A percentile compares a stretch with the other conserved stretches of the same genome.
Conservation (phyloP, 2,888 invertebrate genomes). For the Chromoteleia sp. region DNA sequence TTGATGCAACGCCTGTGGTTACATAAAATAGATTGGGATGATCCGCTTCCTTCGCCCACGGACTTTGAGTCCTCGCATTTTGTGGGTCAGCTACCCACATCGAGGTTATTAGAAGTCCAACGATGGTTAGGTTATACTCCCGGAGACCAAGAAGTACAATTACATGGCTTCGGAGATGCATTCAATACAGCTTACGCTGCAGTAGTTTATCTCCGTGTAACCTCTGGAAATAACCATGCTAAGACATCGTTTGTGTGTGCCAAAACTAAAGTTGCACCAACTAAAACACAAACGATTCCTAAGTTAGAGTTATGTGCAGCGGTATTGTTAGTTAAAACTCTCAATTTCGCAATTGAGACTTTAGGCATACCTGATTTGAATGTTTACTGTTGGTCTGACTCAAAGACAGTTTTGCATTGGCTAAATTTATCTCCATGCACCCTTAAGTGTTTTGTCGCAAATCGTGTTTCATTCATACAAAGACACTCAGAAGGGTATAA, state of each 20-base stretch:
- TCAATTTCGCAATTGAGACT: neutral
- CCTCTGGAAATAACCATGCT: too few species aligned
- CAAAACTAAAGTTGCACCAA: constrained; percentile 54
- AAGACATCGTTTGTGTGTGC: constrained; percentile 33
- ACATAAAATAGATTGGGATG: constrained; percentile 33
- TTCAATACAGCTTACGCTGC: constrained; percentile 36
- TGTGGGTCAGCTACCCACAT: too few species aligned
- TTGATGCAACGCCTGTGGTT: constrained; percentile 28
- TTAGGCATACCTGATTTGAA: neutral
- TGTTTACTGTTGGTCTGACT: constrained; percentile 18
- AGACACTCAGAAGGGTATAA: neutral
- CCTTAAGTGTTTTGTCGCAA: constrained; percentile 63
- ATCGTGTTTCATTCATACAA: constrained; percentile 14
- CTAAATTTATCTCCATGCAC: constrained; percentile 5
- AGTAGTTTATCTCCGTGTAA: neutral
- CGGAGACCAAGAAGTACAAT: neutral
- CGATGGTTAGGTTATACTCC: neutral
- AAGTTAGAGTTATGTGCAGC: constrained; percentile 63
- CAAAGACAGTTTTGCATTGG: constrained; percentile 37
- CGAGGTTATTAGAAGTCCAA: too few species aligned
- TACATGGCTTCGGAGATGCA: constrained; percentile 68
- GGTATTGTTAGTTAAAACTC: neutral
- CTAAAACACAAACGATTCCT: constrained; percentile 46
- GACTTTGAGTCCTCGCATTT: too few species aligned
- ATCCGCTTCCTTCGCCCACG: neutral